These are phyloP conservation scores for Pemphigus obesinymphae DNA, from an alignment of 1,140 invertebrate genomes.

Conservation along the genomic window DNA sequence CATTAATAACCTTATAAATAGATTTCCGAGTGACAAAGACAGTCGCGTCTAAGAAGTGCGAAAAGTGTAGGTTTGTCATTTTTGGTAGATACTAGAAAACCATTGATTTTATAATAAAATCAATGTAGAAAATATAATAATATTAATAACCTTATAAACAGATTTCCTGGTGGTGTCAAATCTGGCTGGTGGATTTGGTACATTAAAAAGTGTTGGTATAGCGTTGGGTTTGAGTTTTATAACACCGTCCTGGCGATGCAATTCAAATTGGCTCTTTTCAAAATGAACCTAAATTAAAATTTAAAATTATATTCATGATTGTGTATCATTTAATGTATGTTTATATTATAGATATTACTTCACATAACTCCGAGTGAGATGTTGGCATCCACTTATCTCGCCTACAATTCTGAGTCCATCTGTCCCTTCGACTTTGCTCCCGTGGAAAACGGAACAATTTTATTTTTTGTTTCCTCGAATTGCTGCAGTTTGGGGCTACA, in stretches of 20 bases:
- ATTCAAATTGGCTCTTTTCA: not conserved
- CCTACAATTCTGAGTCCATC: not conserved
- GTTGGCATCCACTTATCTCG: slow-evolving; percentile 14
- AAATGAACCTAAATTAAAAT: not conserved
- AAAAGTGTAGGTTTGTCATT: too few relatives aligned
- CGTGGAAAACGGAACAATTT: slow-evolving; percentile 3
- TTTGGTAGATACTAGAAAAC: not conserved
- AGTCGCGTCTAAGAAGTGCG: too few relatives aligned
- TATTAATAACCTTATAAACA: not conserved
- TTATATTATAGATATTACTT: slow-evolving; percentile 1
- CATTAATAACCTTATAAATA: too few relatives aligned
- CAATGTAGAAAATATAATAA: not conserved
- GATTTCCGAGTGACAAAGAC: too few relatives aligned
- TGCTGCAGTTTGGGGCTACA: not conserved
- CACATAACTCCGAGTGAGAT: not conserved
- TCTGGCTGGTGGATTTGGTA: not conserved
- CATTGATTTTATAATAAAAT: not conserved
- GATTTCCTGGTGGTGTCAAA: not conserved
- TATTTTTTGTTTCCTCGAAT: not conserved
- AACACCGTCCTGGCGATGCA: not conserved
- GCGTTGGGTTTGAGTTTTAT: too few relatives aligned
- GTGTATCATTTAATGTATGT: not conserved
- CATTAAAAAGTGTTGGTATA: too few relatives aligned
- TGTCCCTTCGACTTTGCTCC: not conserved
- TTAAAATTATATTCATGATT: not conserved